Evolutionary conservation across 2,797 vertebrate species (phyloP).

Genomic region (Sylvilagus floridanus): DNA sequence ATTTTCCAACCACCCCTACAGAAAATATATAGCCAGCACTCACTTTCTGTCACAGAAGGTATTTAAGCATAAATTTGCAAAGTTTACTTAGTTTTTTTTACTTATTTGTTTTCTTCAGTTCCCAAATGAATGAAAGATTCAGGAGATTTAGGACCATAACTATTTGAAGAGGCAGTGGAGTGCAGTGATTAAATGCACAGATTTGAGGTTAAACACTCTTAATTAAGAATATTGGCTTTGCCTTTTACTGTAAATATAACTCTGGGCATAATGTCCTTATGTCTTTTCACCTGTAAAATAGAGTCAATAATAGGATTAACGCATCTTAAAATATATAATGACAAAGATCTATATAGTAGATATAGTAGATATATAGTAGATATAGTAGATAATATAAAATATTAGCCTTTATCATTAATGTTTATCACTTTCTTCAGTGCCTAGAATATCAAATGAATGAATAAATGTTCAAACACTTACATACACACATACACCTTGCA

Average conservation of each 20-base stretch:
- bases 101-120: background rate
- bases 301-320: background rate
- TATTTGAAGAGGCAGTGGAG: background rate
- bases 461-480: background rate
- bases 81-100: background rate
- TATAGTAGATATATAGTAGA: background rate
- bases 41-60: background rate
- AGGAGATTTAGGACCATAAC: background rate
- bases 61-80: background rate
- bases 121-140: background rate
- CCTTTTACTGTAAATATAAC: background rate
- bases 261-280: background rate
- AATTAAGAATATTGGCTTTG: background rate
- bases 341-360: background rate
- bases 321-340: background rate
- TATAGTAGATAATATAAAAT: background rate
- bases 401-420: constrained; percentile 25
- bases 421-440: background rate
- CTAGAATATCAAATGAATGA: background rate
- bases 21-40: background rate
- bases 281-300: background rate
- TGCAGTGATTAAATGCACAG: background rate
- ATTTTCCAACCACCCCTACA: background rate
- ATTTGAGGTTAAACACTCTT: background rate
- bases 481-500: background rate